These are phyloP conservation scores for Seriola aureovittata DNA, from an alignment of 2,113 vertebrate species.

Conservation along the genomic window DNA sequence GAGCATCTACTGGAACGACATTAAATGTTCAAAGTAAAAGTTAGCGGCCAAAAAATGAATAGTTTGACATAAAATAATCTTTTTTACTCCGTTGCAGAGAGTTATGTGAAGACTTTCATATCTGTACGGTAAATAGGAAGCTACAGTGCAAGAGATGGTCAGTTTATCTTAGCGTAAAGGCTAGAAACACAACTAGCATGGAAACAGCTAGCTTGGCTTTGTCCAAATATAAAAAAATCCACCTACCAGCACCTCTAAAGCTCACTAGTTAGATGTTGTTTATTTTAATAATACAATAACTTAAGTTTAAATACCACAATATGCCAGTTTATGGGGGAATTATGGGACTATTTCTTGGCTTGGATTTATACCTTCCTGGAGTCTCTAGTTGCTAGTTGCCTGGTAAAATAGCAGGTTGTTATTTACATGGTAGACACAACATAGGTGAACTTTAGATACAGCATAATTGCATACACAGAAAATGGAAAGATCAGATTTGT, in stretches of 20 bases:
- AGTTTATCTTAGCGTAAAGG: too few relatives aligned
- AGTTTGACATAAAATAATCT: neutral
- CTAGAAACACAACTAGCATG: too few relatives aligned
- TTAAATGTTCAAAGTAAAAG: constrained; percentile 43
- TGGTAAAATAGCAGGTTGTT: neutral
- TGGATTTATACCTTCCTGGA: neutral
- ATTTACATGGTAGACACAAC: neutral
- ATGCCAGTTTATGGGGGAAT: neutral
- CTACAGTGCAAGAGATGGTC: neutral
- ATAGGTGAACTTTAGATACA: too few relatives aligned
- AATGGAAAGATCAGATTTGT: too few relatives aligned
- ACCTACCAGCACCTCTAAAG: neutral
- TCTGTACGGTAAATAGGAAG: neutral
- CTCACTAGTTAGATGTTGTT: neutral
- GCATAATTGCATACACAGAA: too few relatives aligned
- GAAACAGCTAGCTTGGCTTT: neutral
- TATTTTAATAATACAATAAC: too few relatives aligned
- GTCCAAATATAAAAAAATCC: neutral
- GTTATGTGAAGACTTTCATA: too few relatives aligned
- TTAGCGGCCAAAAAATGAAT: constrained; percentile 39
- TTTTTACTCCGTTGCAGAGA: too few relatives aligned
- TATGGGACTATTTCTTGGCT: neutral
- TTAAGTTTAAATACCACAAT: neutral
- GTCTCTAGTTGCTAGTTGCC: neutral
- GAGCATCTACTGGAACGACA: constrained; percentile 47